phyloP scores from a whole-genome alignment of 2,797 vertebrate species.

The Sphenopsis melanotis region DNA sequence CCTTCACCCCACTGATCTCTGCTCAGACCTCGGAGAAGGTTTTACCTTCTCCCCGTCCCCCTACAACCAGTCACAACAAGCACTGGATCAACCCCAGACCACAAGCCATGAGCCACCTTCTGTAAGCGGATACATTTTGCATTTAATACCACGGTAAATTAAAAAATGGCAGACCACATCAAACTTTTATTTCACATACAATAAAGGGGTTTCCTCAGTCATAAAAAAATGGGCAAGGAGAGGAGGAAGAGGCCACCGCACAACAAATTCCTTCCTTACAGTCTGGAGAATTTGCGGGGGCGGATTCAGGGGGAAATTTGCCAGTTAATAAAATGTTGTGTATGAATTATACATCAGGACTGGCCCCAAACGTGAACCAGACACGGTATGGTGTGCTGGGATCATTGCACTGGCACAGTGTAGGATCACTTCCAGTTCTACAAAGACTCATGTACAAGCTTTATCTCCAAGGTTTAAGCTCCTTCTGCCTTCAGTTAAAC shows the following conservation, averaged over 20 bases:
- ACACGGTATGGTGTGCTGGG: background rate
- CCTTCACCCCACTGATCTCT: background rate
- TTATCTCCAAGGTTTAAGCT: constrained; percentile 44
- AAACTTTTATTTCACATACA: constrained; percentile 43
- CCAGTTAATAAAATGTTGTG: constrained; percentile 54
- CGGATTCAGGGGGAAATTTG: constrained; percentile 29
- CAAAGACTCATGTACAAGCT: background rate
- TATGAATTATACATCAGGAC: constrained; percentile 39
- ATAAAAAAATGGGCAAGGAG: constrained; percentile 46
- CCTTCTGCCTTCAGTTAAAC: constrained; percentile 18
- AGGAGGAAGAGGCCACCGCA: constrained; percentile 45
- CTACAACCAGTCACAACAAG: background rate
- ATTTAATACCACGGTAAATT: constrained; percentile 58
- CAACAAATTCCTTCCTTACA: constrained; percentile 58
- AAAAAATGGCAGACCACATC: constrained; percentile 60
- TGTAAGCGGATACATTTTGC: constrained; percentile 29
- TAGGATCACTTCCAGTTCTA: background rate
- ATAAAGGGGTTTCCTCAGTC: constrained; percentile 63
- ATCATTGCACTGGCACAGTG: background rate
- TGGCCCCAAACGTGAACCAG: constrained; percentile 58
- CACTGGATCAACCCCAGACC: constrained; percentile 10
- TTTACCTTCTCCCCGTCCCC: background rate
- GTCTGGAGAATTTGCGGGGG: constrained; percentile 31
- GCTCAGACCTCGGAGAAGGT: background rate
- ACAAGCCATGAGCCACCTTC: constrained; percentile 26